phyloP scores from a whole-genome alignment of 2,888 invertebrate genomes.

The Zele albiditarsus region DNA sequence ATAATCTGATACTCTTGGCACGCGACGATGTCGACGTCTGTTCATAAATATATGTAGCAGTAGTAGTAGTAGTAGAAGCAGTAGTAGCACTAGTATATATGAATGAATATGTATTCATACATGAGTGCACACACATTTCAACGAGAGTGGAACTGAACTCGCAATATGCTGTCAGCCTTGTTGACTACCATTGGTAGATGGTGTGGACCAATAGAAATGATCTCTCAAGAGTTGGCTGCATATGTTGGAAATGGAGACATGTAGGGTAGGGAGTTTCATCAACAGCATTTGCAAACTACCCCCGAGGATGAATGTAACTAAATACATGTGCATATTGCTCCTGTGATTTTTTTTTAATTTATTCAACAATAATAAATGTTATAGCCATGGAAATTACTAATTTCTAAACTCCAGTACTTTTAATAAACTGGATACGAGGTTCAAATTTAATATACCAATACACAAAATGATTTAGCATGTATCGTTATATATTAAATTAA shows the following conservation, averaged over 20 bases:
- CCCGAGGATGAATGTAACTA: not conserved
- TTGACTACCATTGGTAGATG: constrained; percentile 24
- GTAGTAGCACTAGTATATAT: not conserved
- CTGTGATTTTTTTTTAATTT: not conserved
- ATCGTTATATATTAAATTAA: not conserved
- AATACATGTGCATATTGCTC: not conserved
- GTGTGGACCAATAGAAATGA: constrained; percentile 31
- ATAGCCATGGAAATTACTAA: no score
- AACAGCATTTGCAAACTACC: constrained; percentile 7
- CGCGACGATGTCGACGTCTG: not conserved
- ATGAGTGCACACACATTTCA: constrained; percentile 18
- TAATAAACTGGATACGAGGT: no score
- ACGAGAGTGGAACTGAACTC: not conserved
- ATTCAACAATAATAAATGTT: not conserved
- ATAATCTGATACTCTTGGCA: not conserved
- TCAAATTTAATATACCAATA: no score
- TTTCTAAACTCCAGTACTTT: no score
- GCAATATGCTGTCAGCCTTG: not conserved
- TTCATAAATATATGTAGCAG: not conserved
- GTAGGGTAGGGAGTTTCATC: not conserved
- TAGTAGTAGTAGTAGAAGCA: no score
- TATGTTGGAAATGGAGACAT: not conserved
- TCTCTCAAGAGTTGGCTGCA: not conserved
- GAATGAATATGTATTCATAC: constrained; percentile 2
- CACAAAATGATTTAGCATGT: no score